Evolutionary conservation across 2,888 invertebrate species (phyloP), one percentile per base, ranked within the genome.

Genomic region (Sicus ferrugineus): DNA sequence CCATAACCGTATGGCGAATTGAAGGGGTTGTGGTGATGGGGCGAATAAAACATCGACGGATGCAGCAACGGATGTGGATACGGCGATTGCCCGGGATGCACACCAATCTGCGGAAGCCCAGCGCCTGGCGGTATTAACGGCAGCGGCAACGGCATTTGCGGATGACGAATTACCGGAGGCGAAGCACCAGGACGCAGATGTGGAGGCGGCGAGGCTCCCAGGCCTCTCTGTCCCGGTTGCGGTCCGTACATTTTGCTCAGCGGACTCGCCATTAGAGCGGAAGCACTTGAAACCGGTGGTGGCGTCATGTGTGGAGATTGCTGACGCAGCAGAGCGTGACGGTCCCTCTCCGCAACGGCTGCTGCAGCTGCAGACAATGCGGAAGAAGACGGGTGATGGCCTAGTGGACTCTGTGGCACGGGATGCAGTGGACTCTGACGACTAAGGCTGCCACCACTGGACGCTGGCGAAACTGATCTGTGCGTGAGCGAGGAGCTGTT

Each of bases 51-150:
- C 82, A 91, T 88, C 58, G 88, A 89, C 0, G 90, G 88, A 72
- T 90, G 89, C 84, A 92, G 90, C 19, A 91, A 89, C 62, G 89
- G 89, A 77, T 89, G 89, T 2, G 89, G 90, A 72, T 91, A 91
- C 58, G 89, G 89, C 78, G 91, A 92, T 79, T 92, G 92, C 2
- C 91, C 89, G 6, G 93, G 91, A 82, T 92, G 93, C 87, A 93
- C 91, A 16, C 85, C 84, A 61, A 85, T 83, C 70, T 84, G 85
- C 5, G 84, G 82, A 69, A 86, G 83, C 68, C 84, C 84, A 58
- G 79, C 82, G 54, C 83, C 83, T 3, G 86, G 84, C 1, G 83
- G 85, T 70, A 86, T 82, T 30, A 86, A 73, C 21, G 86, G 86
- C 72, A 86, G 74, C 26, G 86, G 84, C 68, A 86, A 74, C 67